phyloP scores from a whole-genome alignment of 2,797 vertebrate species.

The Poecile montanus region DNA sequence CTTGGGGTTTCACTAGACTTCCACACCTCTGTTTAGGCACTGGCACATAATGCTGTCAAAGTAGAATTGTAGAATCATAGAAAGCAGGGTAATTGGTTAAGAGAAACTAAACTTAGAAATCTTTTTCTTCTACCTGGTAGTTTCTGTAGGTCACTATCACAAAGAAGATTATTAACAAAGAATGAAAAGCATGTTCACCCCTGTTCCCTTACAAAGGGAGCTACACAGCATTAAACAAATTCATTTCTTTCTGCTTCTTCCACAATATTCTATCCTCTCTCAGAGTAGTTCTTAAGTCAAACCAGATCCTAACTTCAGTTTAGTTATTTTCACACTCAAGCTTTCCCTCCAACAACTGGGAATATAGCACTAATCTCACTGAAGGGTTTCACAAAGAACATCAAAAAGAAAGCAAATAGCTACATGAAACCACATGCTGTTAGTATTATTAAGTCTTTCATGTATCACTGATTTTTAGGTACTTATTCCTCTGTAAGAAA shows the following conservation, averaged over 20 bases:
- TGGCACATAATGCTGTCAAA: not conserved
- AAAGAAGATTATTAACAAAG: not conserved
- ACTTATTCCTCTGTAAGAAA: not conserved
- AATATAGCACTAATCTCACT: not conserved
- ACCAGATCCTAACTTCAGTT: not conserved
- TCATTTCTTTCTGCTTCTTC: not conserved
- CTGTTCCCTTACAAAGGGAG: not conserved
- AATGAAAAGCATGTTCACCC: not conserved
- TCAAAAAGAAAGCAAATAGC: not conserved
- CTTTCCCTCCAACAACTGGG: not conserved
- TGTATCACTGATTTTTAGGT: not conserved
- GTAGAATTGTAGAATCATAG: not conserved
- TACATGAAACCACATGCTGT: not conserved
- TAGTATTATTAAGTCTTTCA: not conserved
- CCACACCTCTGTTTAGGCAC: not conserved
- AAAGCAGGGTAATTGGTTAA: not conserved
- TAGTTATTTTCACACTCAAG: not conserved
- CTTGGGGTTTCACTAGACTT: not conserved
- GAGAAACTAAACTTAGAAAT: not conserved
- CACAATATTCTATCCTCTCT: not conserved
- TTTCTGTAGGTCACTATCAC: not conserved
- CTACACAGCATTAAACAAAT: not conserved
- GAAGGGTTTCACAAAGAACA: not conserved
- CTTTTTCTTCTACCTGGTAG: not conserved
- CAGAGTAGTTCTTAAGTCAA: not conserved